Percentiles rank a stretch among this genome's conserved stretches.
Conservation (phyloP, 2,888 invertebrate species). For the Drosophila ezoana region DNA sequence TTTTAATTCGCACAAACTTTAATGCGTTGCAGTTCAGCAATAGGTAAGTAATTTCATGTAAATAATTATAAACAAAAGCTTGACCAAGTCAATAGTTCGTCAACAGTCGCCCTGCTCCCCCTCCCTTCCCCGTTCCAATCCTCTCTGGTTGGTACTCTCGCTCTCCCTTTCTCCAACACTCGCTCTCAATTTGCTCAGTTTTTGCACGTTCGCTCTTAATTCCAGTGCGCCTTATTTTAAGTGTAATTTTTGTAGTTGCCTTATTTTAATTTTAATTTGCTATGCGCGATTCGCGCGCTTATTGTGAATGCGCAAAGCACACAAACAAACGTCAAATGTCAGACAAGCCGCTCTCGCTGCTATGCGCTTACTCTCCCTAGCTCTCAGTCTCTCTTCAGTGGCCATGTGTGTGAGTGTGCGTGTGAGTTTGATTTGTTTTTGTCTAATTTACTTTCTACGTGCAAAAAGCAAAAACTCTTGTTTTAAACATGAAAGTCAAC, state of each 20-base stretch:
- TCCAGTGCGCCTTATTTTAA: slow-evolving; percentile 45
- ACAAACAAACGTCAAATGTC: slow-evolving; percentile 74
- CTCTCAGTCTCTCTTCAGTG: slow-evolving; percentile 3
- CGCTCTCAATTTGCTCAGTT: slow-evolving; percentile 7
- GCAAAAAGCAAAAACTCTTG: slow-evolving; percentile 18
- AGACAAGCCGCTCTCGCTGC: slow-evolving; percentile 55
- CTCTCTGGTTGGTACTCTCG: slow-evolving; percentile 9
- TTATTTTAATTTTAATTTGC: slow-evolving; percentile 68
- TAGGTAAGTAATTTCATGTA: slow-evolving; percentile 61
- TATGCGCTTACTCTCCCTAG: slow-evolving; percentile 23
- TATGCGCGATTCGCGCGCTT: slow-evolving; percentile 76
- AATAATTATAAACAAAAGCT: slow-evolving; percentile 60
- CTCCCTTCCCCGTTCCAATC: neutral
- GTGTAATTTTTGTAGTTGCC: slow-evolving; percentile 47
- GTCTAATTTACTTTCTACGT: slow-evolving; percentile 33
- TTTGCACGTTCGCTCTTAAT: slow-evolving; percentile 31
- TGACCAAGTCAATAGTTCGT: slow-evolving; percentile 59
- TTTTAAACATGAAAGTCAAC: slow-evolving; percentile 30
- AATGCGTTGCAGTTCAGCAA: slow-evolving; percentile 53
- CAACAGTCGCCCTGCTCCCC: slow-evolving; percentile 28
- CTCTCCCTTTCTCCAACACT: neutral
- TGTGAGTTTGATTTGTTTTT: slow-evolving; percentile 53
- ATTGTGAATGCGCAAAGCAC: slow-evolving; percentile 72
- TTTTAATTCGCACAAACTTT: slow-evolving; percentile 56
- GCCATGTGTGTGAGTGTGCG: slow-evolving; percentile 25